Conservation (phyloP, 2,113 vertebrate genomes). For the Daubentonia madagascariensis region DNA sequence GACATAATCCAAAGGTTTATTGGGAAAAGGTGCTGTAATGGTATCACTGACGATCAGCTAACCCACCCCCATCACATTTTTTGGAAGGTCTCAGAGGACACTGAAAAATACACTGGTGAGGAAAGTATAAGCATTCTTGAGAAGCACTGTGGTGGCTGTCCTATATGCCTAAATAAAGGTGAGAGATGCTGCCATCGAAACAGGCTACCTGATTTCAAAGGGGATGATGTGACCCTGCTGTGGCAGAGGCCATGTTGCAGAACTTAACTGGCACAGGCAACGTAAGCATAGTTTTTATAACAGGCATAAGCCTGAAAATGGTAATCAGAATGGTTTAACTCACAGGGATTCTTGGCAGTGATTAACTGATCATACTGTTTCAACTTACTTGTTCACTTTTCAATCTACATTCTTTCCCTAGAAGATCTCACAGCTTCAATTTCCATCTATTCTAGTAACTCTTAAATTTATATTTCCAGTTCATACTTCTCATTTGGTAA, state of each 20-base stretch:
- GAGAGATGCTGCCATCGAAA: neutral
- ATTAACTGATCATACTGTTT: neutral
- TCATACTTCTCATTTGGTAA: neutral
- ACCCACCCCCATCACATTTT: neutral
- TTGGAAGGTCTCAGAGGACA: neutral
- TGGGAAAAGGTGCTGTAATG: neutral
- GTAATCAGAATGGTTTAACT: neutral
- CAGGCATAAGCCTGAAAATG: neutral
- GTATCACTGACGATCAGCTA: neutral
- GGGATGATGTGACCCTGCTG: neutral
- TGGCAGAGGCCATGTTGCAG: neutral
- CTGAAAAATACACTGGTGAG: neutral
- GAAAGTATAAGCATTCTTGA: neutral
- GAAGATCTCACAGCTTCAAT: neutral
- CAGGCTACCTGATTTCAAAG: neutral
- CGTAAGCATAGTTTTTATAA: neutral
- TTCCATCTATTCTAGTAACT: neutral
- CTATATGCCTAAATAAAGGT: neutral
- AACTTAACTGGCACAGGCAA: neutral
- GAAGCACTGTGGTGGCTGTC: neutral
- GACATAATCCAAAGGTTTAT: neutral
- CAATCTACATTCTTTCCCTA: neutral
- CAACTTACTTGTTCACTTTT: neutral
- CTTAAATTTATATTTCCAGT: neutral
- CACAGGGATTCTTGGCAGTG: neutral